A percentile compares a stretch with the other conserved stretches of the same genome.
These are phyloP conservation scores for Cyclopterus lumpus DNA, from an alignment of 2,797 vertebrate species.

Conservation along the genomic window DNA sequence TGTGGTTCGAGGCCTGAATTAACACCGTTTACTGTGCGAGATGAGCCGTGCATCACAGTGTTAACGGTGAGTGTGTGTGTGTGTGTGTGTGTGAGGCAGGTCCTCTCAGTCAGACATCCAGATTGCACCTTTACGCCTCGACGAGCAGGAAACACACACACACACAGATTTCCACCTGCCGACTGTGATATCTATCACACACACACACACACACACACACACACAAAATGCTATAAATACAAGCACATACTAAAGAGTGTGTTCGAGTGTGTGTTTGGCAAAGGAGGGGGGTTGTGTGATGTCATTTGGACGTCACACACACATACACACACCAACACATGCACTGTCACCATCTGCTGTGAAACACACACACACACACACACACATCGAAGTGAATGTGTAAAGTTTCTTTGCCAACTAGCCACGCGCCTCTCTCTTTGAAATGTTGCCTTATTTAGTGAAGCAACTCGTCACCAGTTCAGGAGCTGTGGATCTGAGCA, in stretches of 20 bases:
- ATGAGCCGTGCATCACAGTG: constrained; percentile 44
- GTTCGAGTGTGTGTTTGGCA: constrained; percentile 57
- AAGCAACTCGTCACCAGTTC: not conserved
- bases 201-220: constrained; percentile 15
- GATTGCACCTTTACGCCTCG: constrained; percentile 68
- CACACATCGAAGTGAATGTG: constrained; percentile 46
- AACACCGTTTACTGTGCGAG: constrained; percentile 39
- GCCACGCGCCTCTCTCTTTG: constrained; percentile 21
- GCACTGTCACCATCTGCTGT: constrained; percentile 79
- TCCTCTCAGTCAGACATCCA: constrained; percentile 69
- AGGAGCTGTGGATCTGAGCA: not conserved
- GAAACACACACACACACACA: constrained; percentile 39
- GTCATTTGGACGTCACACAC: constrained; percentile 72
- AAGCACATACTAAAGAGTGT: constrained; percentile 5
- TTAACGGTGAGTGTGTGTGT: constrained; percentile 30
- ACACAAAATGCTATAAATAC: constrained; percentile 29
- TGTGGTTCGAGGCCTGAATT: constrained; percentile 42
- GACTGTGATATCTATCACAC: not conserved
- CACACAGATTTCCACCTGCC: constrained; percentile 50
- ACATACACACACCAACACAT: constrained; percentile 65
- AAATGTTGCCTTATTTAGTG: constrained; percentile 42
- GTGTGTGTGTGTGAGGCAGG: constrained; percentile 33
- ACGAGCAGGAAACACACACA: constrained; percentile 55
- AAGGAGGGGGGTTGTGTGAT: constrained; percentile 46
- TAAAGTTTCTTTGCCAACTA: constrained; percentile 50